Evolutionary conservation across 2,888 invertebrate species (phyloP).

Genomic region (Rotaria socialis): DNA sequence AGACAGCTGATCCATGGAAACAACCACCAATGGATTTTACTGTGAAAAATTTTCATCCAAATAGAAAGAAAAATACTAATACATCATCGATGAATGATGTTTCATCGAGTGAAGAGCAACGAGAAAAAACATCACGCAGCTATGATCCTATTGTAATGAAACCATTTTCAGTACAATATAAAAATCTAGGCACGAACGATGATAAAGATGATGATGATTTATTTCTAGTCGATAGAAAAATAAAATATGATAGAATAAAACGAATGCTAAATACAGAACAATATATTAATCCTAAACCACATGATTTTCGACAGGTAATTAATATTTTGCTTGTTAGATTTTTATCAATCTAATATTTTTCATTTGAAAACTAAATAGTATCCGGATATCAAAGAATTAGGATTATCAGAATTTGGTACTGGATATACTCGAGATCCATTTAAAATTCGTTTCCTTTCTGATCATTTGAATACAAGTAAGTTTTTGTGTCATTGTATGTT

Average conservation of each 20-base stretch:
- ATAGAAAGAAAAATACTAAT: background rate
- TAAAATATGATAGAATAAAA: background rate
- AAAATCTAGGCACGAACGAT: background rate
- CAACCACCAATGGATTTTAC: background rate
- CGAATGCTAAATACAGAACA: slow-evolving; percentile 16
- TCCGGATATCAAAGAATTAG: background rate
- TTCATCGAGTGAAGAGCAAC: background rate
- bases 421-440: background rate
- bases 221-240: background rate
- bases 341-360: background rate
- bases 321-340: background rate
- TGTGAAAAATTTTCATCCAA: slow-evolving; percentile 1
- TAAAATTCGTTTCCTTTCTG: background rate
- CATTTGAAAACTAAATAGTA: background rate
- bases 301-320: slow-evolving; percentile 45
- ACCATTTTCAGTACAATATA: background rate
- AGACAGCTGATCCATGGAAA: background rate
- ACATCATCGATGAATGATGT: background rate
- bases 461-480: slow-evolving; percentile 13
- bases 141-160: background rate
- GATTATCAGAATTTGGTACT: background rate
- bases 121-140: too few relatives aligned
- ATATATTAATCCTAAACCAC: slow-evolving; percentile 41
- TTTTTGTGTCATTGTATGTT: too few relatives aligned
- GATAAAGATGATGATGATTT: background rate